A percentile compares a stretch with the other conserved stretches of the same genome.
Evolutionary conservation across 2,113 vertebrate genomes (phyloP).

Genomic region (Pyrgilauda ruficollis): DNA sequence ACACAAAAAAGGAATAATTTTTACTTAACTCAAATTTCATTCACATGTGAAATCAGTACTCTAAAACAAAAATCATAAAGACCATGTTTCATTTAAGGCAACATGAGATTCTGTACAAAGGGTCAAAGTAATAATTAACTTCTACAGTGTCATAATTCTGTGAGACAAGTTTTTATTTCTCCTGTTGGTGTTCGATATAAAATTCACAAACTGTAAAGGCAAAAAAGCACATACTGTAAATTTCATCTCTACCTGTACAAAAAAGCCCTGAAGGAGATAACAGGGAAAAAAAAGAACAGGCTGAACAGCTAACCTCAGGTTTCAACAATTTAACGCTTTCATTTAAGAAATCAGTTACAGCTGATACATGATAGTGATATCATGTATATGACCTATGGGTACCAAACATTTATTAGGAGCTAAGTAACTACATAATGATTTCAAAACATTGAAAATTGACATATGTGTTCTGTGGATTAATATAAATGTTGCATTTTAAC

Average conservation of each 20-base stretch:
- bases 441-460: neutral
- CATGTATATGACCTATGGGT: neutral
- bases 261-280: neutral
- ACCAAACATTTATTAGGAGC: neutral
- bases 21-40: neutral
- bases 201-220: neutral
- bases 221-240: neutral
- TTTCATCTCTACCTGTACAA: neutral
- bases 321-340: neutral
- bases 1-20: neutral
- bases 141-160: neutral
- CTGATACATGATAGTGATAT: neutral
- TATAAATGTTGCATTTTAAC: neutral
- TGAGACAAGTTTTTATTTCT: neutral
- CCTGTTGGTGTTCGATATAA: neutral
- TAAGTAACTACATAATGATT: neutral
- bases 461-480: neutral
- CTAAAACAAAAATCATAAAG: neutral
- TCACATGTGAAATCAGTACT: neutral
- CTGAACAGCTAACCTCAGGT: neutral
- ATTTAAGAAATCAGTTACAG: neutral
- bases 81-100: neutral
- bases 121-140: constrained; percentile 50
- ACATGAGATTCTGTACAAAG: neutral
- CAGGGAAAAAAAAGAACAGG: neutral